Evolutionary conservation across 1,140 invertebrate genomes (phyloP), one percentile per base, ranked within the genome.

Genomic region (Zaprionus africanus): DNA sequence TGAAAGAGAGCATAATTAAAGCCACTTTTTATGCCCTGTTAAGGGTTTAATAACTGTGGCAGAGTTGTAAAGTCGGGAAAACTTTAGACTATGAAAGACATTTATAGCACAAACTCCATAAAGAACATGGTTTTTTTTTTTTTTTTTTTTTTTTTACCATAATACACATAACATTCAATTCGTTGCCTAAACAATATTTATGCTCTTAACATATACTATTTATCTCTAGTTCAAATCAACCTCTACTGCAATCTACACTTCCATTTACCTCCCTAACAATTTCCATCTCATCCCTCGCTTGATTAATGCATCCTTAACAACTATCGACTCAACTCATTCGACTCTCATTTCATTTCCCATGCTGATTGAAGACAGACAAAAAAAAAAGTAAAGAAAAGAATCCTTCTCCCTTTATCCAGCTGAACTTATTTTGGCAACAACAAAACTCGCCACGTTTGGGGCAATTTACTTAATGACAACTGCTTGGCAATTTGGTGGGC

Each of bases 391-490:
- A n/a, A 9, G 6, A n/a, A 17, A 17, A 6, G 6, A n/a, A 41
- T n/a, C n/a, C n/a, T 17, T 7, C n/a, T 17, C 41, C 1, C n/a
- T 6, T 46, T 19, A 24, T 36, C 36, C 46, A 64, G 31, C 38
- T 36, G 46, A 36, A 31, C 26, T 56, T 57, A 31, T 60, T 68
- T 68, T 56, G 41, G 41, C 41, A 17, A 57, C 66, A 75, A 43
- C 66, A 53, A 58, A 76, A 71, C 28, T 49, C 6, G 56, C 43
- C 34, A 13, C 26, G 19, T 71, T 65, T 76, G 28, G 66, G 56
- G 49, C 62, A 72, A 72, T 76, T 76, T 71, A 71, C 76, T 86
- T 86, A 86, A 86, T 86, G 82, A 82, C 82, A 72, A 79, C 72
- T 79, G 69, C 76, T 87, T 82, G 83, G 53, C 80, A 63, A 80